Percentiles rank a stretch among this genome's conserved stretches.
Conservation (phyloP, 1,140 invertebrate genomes). For the Diploscapter pachys region DNA sequence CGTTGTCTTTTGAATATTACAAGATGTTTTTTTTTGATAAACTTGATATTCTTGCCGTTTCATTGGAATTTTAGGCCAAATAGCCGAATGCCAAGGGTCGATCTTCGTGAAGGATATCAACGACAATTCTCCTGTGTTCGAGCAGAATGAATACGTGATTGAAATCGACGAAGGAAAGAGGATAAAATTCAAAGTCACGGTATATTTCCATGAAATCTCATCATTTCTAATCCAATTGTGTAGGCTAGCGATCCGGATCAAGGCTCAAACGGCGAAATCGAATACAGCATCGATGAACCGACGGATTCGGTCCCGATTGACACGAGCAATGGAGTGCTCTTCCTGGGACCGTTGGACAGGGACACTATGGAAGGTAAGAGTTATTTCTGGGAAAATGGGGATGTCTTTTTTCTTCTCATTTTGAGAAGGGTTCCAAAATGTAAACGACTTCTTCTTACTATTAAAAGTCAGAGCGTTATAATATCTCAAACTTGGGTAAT, state of each 20-base stretch:
- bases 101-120: slow-evolving; percentile 34
- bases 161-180: slow-evolving; percentile 27
- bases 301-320: slow-evolving; percentile 22
- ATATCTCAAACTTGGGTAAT: too few relatives aligned
- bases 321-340: slow-evolving; percentile 22
- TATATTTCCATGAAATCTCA: too few relatives aligned
- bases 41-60: slow-evolving; percentile 21
- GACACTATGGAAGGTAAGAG: neutral
- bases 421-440: too few relatives aligned
- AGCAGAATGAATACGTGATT: slow-evolving; percentile 33
- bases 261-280: slow-evolving; percentile 27
- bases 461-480: too few relatives aligned
- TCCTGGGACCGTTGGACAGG: slow-evolving; percentile 28
- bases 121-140: slow-evolving; percentile 31
- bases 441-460: too few relatives aligned
- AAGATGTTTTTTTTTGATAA: neutral
- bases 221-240: too few relatives aligned
- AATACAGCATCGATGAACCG: slow-evolving; percentile 16
- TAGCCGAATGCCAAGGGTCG: slow-evolving; percentile 1
- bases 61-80: slow-evolving; percentile 14
- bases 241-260: slow-evolving; percentile 21
- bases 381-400: too few relatives aligned
- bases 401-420: too few relatives aligned
- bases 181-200: slow-evolving; percentile 15
- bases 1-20: too few relatives aligned